Percentiles rank a stretch among this genome's conserved stretches.
These are phyloP conservation scores for Tetraodon nigroviridis DNA, from an alignment of 2,113 vertebrate genomes.

Conservation along the genomic window DNA sequence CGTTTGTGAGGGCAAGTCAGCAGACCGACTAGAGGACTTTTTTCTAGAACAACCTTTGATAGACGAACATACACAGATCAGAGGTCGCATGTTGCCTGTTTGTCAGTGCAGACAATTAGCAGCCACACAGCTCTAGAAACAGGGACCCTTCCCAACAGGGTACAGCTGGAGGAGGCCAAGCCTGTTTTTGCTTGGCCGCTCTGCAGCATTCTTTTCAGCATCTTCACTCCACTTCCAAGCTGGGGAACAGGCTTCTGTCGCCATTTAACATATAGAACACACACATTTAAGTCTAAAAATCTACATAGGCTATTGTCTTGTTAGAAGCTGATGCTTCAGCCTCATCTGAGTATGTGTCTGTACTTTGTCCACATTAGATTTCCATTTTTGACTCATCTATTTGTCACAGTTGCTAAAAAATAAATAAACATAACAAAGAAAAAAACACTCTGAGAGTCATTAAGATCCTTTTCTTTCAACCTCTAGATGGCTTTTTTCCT, in stretches of 20 bases:
- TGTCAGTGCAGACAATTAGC: conserved; percentile 64
- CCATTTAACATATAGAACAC: no score
- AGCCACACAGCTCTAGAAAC: conserved; percentile 54
- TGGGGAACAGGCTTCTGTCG: conserved; percentile 10
- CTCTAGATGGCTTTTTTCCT: no score
- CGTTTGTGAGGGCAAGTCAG: conserved; percentile 37
- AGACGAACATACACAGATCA: conserved; percentile 49
- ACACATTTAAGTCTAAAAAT: no score
- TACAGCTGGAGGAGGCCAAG: conserved; percentile 66
- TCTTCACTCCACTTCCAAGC: conserved; percentile 21
- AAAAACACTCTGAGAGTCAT: no score
- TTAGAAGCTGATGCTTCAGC: no score
- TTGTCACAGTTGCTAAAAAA: no score
- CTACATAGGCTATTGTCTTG: no score
- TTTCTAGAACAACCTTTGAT: conserved; percentile 47
- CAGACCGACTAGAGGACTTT: conserved; percentile 51
- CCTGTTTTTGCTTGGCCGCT: conserved; percentile 32
- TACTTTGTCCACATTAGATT: no score
- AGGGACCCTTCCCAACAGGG: conserved; percentile 42
- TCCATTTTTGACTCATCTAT: no score
- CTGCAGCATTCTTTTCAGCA: conserved; percentile 61
- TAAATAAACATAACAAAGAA: no score
- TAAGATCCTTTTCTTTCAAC: no score
- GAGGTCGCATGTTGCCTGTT: conserved; percentile 57
- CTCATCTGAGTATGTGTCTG: no score